Evolutionary conservation across 2,113 vertebrate species (phyloP), one percentile per base, ranked within the genome.

Genomic region (Gadus macrocephalus): DNA sequence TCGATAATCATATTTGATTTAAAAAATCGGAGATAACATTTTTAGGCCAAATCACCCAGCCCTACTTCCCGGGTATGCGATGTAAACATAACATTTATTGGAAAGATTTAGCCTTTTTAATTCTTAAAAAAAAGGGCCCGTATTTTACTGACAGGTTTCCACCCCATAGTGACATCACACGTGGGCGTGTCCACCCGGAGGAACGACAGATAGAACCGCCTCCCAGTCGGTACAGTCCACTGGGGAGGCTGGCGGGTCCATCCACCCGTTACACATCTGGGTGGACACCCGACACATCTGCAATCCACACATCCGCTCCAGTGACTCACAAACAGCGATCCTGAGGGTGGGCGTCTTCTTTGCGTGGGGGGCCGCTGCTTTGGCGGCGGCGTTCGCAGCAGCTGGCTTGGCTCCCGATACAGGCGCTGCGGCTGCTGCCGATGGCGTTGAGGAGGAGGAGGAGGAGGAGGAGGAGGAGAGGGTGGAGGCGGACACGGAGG

Each of bases 301-400:
- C 8, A 49, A 49, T 12, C 42, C 42, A 49, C 42, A 49, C 8
- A 49, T 49, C 42, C 42, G 42, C 3, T 28, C 4, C 66, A 67
- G 17, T 35, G 27, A 91, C 88, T 49, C 88, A 94, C 94, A 89
- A 16, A 76, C 56, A 0, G 80, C 56, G 67, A 86, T 79, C 85
- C 91, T 93, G 60, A 81, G 76, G 20, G 78, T 63, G 12, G 16
- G 27, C 0, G 78, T 49, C 77, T 88, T 92, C 86, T 87, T 91
- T 67, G 79, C 7, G 1, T 49, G 42, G 8, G 75, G 56, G 3
- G 71, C 49, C 0, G 69, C 8, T 27, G 80, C 61, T 83, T 86
- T 77, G 3, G 68, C 35, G 0, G 3, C 15, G 22, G 73, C 1
- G 20, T 74, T 76, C 19, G 69, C 61, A 1, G 74, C 22, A 22